These are phyloP conservation scores for Holacanthella duospinosa DNA, from an alignment of 2,888 invertebrate species.

Conservation along the genomic window DNA sequence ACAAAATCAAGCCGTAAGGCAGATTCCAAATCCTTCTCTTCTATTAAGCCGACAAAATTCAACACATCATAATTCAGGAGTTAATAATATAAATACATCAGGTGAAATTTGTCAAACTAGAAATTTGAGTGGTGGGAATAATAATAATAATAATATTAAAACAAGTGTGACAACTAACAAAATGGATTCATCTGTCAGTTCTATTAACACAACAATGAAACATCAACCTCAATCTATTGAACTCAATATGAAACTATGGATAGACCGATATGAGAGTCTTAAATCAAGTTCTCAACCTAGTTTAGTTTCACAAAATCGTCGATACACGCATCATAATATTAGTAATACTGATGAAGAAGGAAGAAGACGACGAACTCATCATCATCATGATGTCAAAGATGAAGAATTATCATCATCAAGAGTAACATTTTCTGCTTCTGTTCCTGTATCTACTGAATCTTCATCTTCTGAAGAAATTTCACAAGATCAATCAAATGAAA, in stretches of 20 bases:
- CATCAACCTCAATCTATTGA: background rate
- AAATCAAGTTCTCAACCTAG: no score
- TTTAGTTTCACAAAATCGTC: no score
- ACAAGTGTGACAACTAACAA: background rate
- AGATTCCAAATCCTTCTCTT: conserved; percentile 55
- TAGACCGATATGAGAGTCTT: background rate
- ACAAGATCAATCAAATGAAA: no score
- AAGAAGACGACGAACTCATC: no score
- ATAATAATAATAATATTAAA: background rate
- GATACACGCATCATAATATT: no score
- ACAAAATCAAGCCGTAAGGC: conserved; percentile 52
- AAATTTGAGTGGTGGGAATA: no score
- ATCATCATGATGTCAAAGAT: background rate
- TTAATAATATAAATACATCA: conserved; percentile 7
- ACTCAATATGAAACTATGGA: conserved; percentile 4
- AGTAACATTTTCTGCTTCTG: conserved; percentile 3
- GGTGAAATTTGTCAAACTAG: background rate
- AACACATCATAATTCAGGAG: conserved; percentile 12
- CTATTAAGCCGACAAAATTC: conserved; percentile 48
- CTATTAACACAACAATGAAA: background rate
- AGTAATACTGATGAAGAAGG: no score
- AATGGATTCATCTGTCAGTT: background rate
- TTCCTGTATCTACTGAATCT: background rate
- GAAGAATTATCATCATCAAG: background rate
- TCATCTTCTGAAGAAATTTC: background rate